Evolutionary conservation across 1,140 invertebrate genomes (phyloP).

Genomic region (Planococcus citri): DNA sequence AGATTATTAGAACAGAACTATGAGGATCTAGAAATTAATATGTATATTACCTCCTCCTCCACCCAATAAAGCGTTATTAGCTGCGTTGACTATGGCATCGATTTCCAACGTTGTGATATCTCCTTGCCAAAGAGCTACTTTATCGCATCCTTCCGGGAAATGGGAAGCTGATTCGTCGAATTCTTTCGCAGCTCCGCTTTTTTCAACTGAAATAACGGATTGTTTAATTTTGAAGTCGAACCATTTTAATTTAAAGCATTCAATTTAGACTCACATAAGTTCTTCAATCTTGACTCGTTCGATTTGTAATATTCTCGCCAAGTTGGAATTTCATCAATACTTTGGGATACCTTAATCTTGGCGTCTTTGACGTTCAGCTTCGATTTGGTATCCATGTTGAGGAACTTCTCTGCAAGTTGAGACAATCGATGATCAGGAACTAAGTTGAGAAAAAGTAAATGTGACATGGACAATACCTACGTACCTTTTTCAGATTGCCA

Average conservation of each 20-base stretch:
- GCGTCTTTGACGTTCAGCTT: too few relatives aligned
- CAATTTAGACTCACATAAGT: neutral
- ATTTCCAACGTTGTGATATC: conserved; percentile 81
- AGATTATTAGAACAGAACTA: neutral
- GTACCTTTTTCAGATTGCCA: neutral
- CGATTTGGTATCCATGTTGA: too few relatives aligned
- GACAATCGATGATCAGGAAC: too few relatives aligned
- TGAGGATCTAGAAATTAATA: neutral
- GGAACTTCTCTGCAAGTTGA: too few relatives aligned
- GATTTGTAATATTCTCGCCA: neutral
- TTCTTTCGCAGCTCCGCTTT: neutral
- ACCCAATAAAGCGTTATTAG: conserved; percentile 61
- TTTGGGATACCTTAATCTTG: too few relatives aligned
- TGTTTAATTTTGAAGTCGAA: neutral
- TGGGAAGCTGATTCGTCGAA: neutral
- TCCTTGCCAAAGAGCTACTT: conserved; percentile 53
- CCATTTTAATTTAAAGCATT: neutral
- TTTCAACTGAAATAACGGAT: neutral
- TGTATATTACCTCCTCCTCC: conserved; percentile 55
- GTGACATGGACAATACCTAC: too few relatives aligned
- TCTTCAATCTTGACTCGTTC: neutral
- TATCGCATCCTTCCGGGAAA: conserved; percentile 35
- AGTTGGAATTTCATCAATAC: neutral
- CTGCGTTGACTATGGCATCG: conserved; percentile 86
- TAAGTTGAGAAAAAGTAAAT: too few relatives aligned